Evolutionary conservation across 2,888 invertebrate species (phyloP).

Genomic region (Ypsolopha sequella): DNA sequence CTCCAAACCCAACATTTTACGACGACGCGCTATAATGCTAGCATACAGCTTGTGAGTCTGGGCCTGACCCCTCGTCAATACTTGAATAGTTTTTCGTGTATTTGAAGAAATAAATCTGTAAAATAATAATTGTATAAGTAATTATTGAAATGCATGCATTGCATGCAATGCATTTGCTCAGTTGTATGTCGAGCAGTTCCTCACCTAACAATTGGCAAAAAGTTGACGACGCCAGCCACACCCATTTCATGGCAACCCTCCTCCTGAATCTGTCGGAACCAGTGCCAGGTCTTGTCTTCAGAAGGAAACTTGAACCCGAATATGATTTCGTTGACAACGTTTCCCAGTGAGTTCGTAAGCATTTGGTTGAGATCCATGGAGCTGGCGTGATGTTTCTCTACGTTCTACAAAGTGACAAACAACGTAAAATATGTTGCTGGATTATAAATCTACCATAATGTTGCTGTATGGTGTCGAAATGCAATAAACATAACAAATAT

Average conservation of each 20-base stretch:
- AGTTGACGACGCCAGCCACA: slow-evolving; percentile 86
- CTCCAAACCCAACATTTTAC: slow-evolving; percentile 35
- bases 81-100: slow-evolving; percentile 73
- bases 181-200: slow-evolving; percentile 3
- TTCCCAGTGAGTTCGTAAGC: slow-evolving; percentile 80
- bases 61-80: slow-evolving; percentile 76
- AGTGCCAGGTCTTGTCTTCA: slow-evolving; percentile 81
- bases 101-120: slow-evolving; percentile 73
- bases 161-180: neutral
- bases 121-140: slow-evolving; percentile 17
- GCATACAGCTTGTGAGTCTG: slow-evolving; percentile 82
- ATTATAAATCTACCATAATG: no score
- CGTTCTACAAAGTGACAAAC: slow-evolving; percentile 26
- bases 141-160: slow-evolving; percentile 14
- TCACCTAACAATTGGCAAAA: slow-evolving; percentile 84
- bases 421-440: neutral
- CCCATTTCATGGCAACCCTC: slow-evolving; percentile 88
- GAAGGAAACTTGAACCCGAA: slow-evolving; percentile 80
- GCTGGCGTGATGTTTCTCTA: slow-evolving; percentile 29
- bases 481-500: no score
- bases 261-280: slow-evolving; percentile 83
- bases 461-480: no score
- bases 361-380: slow-evolving; percentile 64
- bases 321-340: slow-evolving; percentile 81
- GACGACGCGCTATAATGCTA: slow-evolving; percentile 72